phyloP scores from a whole-genome alignment of 2,888 invertebrate species.

The Trilocha varians region DNA sequence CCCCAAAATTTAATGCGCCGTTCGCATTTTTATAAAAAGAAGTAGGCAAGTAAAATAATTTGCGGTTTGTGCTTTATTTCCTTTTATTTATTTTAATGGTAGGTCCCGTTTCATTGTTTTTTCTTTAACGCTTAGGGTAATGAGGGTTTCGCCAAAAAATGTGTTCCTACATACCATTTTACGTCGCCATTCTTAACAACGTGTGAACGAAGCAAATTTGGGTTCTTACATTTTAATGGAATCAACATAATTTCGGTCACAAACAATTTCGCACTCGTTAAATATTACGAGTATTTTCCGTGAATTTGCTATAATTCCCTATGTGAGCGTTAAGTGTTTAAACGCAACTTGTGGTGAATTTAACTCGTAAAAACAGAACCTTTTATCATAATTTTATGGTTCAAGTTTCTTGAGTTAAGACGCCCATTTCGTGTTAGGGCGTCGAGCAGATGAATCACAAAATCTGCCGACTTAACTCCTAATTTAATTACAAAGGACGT shows the following conservation, averaged over 20 bases:
- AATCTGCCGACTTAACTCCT: conserved; percentile 29
- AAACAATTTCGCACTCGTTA: conserved; percentile 7
- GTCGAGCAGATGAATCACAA: conserved; percentile 34
- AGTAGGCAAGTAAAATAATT: conserved; percentile 73
- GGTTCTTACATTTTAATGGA: conserved; percentile 44
- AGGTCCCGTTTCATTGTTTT: conserved; percentile 64
- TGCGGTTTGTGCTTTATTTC: conserved; percentile 69
- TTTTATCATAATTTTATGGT: conserved; percentile 64
- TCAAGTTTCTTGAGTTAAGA: conserved; percentile 48
- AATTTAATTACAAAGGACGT: conserved; percentile 24
- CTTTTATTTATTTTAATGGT: conserved; percentile 73
- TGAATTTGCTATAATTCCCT: conserved; percentile 15
- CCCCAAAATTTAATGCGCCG: conserved; percentile 74
- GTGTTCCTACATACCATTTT: conserved; percentile 47
- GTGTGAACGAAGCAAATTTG: conserved; percentile 48
- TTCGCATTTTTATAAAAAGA: conserved; percentile 73
- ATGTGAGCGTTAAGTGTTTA: conserved; percentile 43
- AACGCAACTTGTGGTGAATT: conserved; percentile 49
- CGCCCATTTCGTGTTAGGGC: conserved; percentile 49
- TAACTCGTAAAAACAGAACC: conserved; percentile 54
- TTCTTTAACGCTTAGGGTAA: conserved; percentile 51
- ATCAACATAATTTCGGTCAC: conserved; percentile 20
- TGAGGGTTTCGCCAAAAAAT: conserved; percentile 45
- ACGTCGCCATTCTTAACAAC: conserved; percentile 39
- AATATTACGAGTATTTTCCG: conserved; percentile 7